Percentiles rank a stretch among this genome's conserved stretches.
Conservation (phyloP, 1,140 invertebrate species). For the Papilio aristodemus region DNA sequence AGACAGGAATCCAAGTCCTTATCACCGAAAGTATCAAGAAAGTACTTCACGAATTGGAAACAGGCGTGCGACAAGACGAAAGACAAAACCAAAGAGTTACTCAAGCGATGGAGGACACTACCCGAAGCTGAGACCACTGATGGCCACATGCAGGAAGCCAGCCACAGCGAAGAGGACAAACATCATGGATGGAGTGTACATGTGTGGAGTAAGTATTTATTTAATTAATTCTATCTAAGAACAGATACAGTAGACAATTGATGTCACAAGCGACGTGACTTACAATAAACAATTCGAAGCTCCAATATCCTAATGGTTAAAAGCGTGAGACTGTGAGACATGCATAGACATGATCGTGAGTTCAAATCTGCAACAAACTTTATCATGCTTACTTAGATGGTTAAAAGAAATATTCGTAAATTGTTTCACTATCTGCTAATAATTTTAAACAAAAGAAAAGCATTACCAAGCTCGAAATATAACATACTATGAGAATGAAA, state of each 20-base stretch:
- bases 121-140: slow-evolving; percentile 79
- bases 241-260: not conserved
- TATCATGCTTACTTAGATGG: no score
- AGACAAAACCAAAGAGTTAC: slow-evolving; percentile 84
- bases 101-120: slow-evolving; percentile 85
- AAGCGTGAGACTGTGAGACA: no score
- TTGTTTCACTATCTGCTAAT: no score
- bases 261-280: not conserved
- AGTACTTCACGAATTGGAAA: slow-evolving; percentile 85
- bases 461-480: no score
- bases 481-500: no score
- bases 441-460: no score
- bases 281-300: no score
- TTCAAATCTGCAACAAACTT: no score
- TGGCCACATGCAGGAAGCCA: slow-evolving; percentile 56
- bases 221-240: not conserved
- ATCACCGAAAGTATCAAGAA: slow-evolving; percentile 82
- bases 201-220: slow-evolving; percentile 83
- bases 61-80: slow-evolving; percentile 86
- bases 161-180: slow-evolving; percentile 61
- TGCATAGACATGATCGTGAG: no score
- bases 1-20: slow-evolving; percentile 72
- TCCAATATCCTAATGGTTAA: no score
- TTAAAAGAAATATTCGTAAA: no score
- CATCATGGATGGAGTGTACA: slow-evolving; percentile 84